phyloP scores from a whole-genome alignment of 2,113 vertebrate species.

The Nematolebias whitei region DNA sequence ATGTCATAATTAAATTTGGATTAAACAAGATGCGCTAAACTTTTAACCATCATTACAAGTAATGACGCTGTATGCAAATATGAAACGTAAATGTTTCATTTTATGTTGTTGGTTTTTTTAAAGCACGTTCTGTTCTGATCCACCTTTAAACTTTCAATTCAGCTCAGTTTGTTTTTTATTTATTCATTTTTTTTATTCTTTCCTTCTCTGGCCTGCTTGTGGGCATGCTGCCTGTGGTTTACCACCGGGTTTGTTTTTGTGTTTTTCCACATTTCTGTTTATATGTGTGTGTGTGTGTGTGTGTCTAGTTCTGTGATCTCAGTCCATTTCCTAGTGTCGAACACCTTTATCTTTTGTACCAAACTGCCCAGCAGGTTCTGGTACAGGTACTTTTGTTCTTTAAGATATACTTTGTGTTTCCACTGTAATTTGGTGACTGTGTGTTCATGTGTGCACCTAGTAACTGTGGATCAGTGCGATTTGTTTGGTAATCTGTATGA shows the following conservation, averaged over 20 bases:
- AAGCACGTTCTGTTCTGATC: slow-evolving; percentile 21
- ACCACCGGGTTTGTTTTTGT: slow-evolving; percentile 49
- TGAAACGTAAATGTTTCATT: too few species aligned
- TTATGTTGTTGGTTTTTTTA: not conserved
- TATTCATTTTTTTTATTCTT: slow-evolving; percentile 41
- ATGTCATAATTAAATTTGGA: too few species aligned
- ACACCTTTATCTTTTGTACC: slow-evolving; percentile 72
- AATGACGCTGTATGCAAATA: not conserved
- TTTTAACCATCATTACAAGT: too few species aligned
- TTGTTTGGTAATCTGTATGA: slow-evolving; percentile 7
- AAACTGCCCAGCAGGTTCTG: slow-evolving; percentile 62
- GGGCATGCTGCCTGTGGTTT: slow-evolving; percentile 59
- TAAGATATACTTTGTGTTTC: not conserved
- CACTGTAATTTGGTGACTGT: not conserved
- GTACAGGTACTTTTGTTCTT: slow-evolving; percentile 45
- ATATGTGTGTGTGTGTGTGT: slow-evolving; percentile 1
- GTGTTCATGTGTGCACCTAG: not conserved
- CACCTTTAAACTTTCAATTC: not conserved
- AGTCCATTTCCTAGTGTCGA: slow-evolving; percentile 70
- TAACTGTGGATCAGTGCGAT: slow-evolving; percentile 4
- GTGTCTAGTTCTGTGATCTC: slow-evolving; percentile 61
- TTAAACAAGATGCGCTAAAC: too few species aligned
- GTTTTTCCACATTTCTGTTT: slow-evolving; percentile 6
- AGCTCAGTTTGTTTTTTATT: slow-evolving; percentile 28
- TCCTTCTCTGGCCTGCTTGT: slow-evolving; percentile 10